Conservation (phyloP, 1,140 invertebrate genomes). For the Heterodera schachtii region DNA sequence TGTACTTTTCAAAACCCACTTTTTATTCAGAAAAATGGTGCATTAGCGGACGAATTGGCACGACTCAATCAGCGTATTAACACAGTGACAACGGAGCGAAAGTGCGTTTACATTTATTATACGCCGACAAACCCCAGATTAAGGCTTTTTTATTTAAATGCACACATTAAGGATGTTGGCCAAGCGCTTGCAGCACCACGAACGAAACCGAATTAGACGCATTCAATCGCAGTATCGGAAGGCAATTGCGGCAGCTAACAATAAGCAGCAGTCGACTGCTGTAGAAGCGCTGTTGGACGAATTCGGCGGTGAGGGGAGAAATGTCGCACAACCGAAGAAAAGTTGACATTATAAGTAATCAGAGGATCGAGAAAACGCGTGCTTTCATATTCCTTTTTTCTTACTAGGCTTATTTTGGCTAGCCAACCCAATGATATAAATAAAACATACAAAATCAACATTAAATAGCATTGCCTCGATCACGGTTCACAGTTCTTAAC, state of each 20-base stretch:
- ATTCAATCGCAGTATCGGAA: constrained; percentile 46
- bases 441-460: too few species aligned
- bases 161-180: constrained; percentile 33
- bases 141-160: too few species aligned
- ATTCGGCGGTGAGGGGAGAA: too few species aligned
- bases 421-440: too few species aligned
- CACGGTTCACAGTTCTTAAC: too few species aligned
- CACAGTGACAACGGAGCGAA: constrained; percentile 49
- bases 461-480: too few species aligned
- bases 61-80: constrained; percentile 51
- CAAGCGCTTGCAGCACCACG: constrained; percentile 50
- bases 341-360: too few species aligned
- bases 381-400: too few species aligned
- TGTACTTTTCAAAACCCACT: background rate
- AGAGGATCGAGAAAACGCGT: too few species aligned
- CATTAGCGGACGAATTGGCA: constrained; percentile 46
- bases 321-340: too few species aligned
- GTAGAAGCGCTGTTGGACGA: background rate
- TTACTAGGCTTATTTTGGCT: too few species aligned
- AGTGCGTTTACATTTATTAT: constrained; percentile 23
- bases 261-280: background rate
- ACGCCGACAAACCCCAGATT: too few species aligned
- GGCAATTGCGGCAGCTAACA: constrained; percentile 35
- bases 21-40: constrained; percentile 51
- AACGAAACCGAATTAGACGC: constrained; percentile 49